Base-by-base conservation (phyloP, 2,113 vertebrate genomes). In the Silurus glanis region DNA sequence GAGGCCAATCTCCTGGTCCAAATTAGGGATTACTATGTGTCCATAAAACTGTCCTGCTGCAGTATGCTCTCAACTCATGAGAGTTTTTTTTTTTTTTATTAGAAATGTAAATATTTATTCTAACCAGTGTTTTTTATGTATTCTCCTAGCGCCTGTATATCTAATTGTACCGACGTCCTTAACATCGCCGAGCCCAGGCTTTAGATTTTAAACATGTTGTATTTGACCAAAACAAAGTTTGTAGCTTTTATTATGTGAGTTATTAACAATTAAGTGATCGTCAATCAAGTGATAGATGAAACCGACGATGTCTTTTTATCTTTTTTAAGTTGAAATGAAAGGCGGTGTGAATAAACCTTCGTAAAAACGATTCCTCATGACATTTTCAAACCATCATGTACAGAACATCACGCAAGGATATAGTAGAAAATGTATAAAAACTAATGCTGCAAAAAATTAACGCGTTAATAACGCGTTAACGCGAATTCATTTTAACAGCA, bases 201-300 rank as follows among this genome's bases (percentile, higher is more conserved):
- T 83, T 88, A 72, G 85, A 86, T 51, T 75, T 69, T 28, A 75
- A 85, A 64, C 58, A 76, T 66, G 78, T 85, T 88, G 82, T 79
- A 87, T 86, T 83, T 88, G 69, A 59, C 81, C 49, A 58, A 84
- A 89, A 89, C 87, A 78, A 84, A 53, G n/a, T 21, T 87, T 49
- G 51, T n/a, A 78, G 85, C 72, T 58, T 47, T 47, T 74, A 85
- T 74, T 82, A 59, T 83, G 62, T 83, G 85, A 84, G 82, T 78
- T 64, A 80, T 88, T 78, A 78, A 81, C 76, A 84, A 83, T 37
- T 37, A 37, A 37, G 37, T 37, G 37, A 37, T 37, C 37, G 37
- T 37, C 37, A 37, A 37, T 37, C 37, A 37, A 37, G 37, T 37
- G 37, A 37, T 37, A 37, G 37, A 37, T 37, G 37, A 37, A 37